Base-by-base conservation (phyloP, 2,113 vertebrate genomes). In the Acanthisitta chloris region DNA sequence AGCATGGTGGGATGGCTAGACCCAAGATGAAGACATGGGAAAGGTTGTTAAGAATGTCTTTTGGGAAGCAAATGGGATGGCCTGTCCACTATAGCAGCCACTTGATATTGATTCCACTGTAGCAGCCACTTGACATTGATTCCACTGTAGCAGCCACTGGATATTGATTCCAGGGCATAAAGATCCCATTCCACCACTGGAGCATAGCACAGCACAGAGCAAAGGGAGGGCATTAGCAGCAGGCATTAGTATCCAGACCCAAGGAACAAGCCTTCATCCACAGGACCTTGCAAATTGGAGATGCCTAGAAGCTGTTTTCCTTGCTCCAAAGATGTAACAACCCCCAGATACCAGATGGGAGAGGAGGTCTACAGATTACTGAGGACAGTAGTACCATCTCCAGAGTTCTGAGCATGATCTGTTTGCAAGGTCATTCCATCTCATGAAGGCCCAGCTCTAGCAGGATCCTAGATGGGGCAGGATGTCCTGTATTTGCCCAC, bases 21-120 rank as follows among this genome's bases (percentile, higher is more conserved):
- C 31, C 14, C 10, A 36, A 67, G 70, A 43, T 0, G 0, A 10
- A 26, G 36, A 23, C 7, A 40, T 28, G 42, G 40, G 18, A 21
- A 42, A 42, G 4, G 10, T 19, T 59, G 25, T 19, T 78, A 67
- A 45, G 20, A 43, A 38, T 24, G 9, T 13, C 8, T 24, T 10
- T 64, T 54, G 38, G 23, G 33, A 86, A 70, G 29, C 1, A 43
- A 34, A 33, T 20, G 7, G 5, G 40, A 49, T 0, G 0, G 7
- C n/a, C 31, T 78, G 13, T 28, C 6, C 15, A 17, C 7, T 14
- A 10, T 17, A 81, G 69, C 33, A 45, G 20, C 31, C 31, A 8
- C 23, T 46, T 24, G 36, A n/a, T 9, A 12, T 78, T n/a, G n/a
- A n/a, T n/a, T n/a, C n/a, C n/a, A n/a, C 7, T 14, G 12, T 17